These are phyloP conservation scores for Amblyopsis rosae DNA, from an alignment of 2,113 vertebrate species.

Conservation along the genomic window DNA sequence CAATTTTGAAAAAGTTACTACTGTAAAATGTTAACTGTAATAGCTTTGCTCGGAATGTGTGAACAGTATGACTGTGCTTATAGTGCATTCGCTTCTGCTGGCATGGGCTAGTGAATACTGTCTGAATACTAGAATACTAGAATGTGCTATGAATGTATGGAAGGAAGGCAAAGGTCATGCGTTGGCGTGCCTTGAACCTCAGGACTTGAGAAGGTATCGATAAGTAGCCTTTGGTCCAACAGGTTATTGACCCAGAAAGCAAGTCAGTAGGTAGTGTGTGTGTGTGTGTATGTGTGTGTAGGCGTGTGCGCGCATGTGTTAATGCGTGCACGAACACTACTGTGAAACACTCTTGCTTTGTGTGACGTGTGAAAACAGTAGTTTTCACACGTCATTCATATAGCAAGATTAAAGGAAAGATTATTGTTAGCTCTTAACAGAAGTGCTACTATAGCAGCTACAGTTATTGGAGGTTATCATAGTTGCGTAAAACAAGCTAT, in stretches of 20 bases:
- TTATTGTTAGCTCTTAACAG: neutral
- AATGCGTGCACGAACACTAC: too few species aligned
- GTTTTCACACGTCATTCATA: neutral
- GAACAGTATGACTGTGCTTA: too few species aligned
- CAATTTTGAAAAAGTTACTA: too few species aligned
- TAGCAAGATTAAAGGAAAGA: neutral
- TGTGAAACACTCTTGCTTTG: neutral
- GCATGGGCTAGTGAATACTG: too few species aligned
- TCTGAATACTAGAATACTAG: too few species aligned
- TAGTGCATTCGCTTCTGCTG: too few species aligned
- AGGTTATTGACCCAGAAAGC: slow-evolving; percentile 3
- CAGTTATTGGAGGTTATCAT: too few species aligned
- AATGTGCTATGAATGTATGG: too few species aligned
- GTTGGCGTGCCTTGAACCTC: neutral
- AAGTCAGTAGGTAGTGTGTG: slow-evolving; percentile 12
- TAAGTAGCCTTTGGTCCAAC: neutral
- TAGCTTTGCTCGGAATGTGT: too few species aligned
- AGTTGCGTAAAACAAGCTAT: too few species aligned
- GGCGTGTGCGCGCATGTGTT: neutral
- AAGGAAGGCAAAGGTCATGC: neutral
- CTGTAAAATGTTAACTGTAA: too few species aligned
- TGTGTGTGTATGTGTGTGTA: slow-evolving; percentile 4
- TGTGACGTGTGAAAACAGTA: neutral
- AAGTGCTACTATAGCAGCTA: neutral
- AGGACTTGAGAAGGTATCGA: neutral